phyloP scores from a whole-genome alignment of 2,113 vertebrate species.

The Hassar affinis region DNA sequence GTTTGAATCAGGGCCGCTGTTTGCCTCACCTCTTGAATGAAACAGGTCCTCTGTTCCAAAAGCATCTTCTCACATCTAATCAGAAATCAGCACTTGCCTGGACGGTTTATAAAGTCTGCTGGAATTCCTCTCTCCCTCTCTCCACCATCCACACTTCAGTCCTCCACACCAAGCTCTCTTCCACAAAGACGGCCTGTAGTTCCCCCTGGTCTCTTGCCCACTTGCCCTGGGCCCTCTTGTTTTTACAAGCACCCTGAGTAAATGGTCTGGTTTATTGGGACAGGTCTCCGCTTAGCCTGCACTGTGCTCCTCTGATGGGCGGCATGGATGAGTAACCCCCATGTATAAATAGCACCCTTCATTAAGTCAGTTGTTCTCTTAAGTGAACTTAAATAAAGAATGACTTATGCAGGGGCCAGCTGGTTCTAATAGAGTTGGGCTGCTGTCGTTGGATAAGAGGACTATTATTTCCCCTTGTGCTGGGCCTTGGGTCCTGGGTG shows the following conservation, averaged over 20 bases:
- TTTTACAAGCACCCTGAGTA: constrained; percentile 66
- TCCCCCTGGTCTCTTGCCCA: constrained; percentile 41
- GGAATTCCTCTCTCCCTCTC: background rate
- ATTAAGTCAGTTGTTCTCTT: constrained; percentile 88
- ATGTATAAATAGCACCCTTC: constrained; percentile 81
- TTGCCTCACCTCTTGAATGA: background rate
- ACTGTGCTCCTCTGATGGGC: constrained; percentile 59
- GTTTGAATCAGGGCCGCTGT: background rate
- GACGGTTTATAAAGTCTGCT: background rate
- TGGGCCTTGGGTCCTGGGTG: constrained; percentile 87
- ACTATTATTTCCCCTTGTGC: constrained; percentile 82
- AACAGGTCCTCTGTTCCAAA: background rate
- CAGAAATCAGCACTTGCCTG: constrained; percentile 21
- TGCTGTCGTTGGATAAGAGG: constrained; percentile 80
- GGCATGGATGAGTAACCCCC: constrained; percentile 71
- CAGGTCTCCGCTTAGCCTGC: constrained; percentile 39
- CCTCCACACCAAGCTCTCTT: constrained; percentile 11
- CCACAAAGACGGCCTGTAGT: constrained; percentile 52
- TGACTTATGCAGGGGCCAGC: constrained; percentile 78
- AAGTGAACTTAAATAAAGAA: constrained; percentile 93
- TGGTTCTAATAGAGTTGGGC: constrained; percentile 83
- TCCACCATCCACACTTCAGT: constrained; percentile 26
- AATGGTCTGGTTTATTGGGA: constrained; percentile 75
- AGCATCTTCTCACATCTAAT: constrained; percentile 10
- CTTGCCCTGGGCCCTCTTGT: constrained; percentile 60